Evolutionary conservation across 2,797 vertebrate genomes (phyloP).

Genomic region (Choloepus didactylus): DNA sequence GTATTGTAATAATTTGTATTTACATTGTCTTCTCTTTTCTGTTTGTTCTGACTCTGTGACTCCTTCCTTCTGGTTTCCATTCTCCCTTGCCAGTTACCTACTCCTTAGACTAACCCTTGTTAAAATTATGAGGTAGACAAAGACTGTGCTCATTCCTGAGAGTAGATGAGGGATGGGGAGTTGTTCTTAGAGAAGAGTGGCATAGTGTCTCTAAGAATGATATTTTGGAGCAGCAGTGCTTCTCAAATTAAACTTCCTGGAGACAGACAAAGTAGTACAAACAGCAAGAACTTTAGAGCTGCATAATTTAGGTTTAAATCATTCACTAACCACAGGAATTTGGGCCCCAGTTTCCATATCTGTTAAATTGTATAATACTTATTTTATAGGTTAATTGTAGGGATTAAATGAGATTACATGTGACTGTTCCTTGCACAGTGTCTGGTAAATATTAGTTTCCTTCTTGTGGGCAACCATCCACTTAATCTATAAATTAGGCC

Average conservation of each 20-base stretch:
- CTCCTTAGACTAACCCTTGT: conserved; percentile 52
- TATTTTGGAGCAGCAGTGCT: conserved; percentile 6
- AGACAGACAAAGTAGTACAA: conserved; percentile 20
- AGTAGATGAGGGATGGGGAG: background rate
- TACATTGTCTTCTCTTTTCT: conserved; percentile 41
- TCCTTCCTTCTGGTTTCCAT: conserved; percentile 3
- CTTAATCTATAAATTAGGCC: background rate
- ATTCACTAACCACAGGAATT: background rate
- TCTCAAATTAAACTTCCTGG: background rate
- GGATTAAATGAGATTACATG: conserved; percentile 47
- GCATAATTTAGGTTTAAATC: conserved; percentile 44
- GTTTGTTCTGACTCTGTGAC: conserved; percentile 13
- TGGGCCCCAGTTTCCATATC: background rate
- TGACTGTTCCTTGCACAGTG: conserved; percentile 9
- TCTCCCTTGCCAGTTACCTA: background rate
- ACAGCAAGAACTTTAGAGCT: background rate
- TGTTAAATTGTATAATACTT: conserved; percentile 29
- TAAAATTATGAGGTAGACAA: conserved; percentile 43
- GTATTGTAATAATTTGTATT: background rate
- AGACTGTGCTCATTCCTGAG: background rate
- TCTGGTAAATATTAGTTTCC: conserved; percentile 8
- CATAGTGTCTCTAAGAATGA: background rate
- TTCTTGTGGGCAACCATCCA: background rate
- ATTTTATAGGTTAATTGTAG: background rate
- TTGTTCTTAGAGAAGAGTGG: background rate